Conservation (phyloP, 2,888 invertebrate genomes). For the Branchipolynoe longqiensis region DNA sequence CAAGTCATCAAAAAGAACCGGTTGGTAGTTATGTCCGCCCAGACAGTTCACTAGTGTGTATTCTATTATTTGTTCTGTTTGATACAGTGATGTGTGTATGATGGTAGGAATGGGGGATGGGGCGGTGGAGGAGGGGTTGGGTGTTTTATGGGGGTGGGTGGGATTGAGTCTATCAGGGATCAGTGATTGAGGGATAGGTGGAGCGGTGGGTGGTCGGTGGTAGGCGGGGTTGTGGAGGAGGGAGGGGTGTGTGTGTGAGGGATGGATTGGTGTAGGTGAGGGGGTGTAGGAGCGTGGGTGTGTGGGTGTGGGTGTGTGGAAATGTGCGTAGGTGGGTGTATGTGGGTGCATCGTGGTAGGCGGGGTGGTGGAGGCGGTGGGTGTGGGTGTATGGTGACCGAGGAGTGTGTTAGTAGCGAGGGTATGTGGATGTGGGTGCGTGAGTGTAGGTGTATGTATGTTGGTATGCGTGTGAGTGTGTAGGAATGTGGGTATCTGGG, state of each 20-base stretch:
- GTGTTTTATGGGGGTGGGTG: slow-evolving; percentile 3
- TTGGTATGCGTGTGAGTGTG: background rate
- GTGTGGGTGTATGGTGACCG: too few species aligned
- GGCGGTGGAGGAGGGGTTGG: background rate
- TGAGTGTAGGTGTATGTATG: background rate
- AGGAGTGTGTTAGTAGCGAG: background rate
- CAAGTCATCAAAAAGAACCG: too few species aligned
- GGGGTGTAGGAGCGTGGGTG: background rate
- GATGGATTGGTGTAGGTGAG: background rate
- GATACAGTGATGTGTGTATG: background rate
- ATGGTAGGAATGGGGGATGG: background rate
- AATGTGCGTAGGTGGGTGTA: too few species aligned
- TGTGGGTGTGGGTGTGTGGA: too few species aligned
- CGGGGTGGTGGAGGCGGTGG: too few species aligned
- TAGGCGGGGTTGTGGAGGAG: background rate
- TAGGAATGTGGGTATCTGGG: too few species aligned
- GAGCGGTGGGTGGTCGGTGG: background rate
- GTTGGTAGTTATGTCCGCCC: too few species aligned
- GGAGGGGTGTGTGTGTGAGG: background rate
- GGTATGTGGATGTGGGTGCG: background rate
- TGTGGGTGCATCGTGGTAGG: too few species aligned
- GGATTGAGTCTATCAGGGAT: slow-evolving; percentile 48
- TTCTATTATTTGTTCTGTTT: slow-evolving; percentile 29
- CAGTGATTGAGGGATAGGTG: background rate
- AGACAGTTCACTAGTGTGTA: too few species aligned